Evolutionary conservation across 2,113 vertebrate species (phyloP).

Genomic region (Todiramphus chloris): DNA sequence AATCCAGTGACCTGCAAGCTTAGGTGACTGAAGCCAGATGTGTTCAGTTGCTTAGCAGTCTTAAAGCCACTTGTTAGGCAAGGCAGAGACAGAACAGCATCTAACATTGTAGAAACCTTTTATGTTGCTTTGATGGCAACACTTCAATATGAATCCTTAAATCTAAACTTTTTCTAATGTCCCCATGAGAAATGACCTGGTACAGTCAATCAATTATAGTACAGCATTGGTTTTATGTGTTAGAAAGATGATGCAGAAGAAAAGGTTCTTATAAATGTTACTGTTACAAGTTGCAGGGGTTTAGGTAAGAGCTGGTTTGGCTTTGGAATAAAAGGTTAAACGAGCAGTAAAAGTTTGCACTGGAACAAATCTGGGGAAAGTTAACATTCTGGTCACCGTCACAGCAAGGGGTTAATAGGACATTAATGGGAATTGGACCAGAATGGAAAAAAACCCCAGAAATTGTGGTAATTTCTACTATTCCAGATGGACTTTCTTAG

Average conservation of each 20-base stretch:
- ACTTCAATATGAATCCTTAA: neutral
- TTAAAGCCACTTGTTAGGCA: slow-evolving; percentile 28
- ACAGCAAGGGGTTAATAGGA: neutral
- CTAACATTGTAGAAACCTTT: neutral
- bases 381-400: neutral
- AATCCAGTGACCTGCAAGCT: slow-evolving; percentile 52
- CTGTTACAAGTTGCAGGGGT: neutral
- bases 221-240: neutral
- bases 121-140: slow-evolving; percentile 19
- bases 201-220: neutral
- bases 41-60: slow-evolving; percentile 35
- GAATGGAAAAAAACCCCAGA: neutral
- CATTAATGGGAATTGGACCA: neutral
- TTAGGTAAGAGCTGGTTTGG: neutral
- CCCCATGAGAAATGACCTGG: neutral
- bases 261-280: neutral
- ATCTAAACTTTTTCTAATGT: neutral
- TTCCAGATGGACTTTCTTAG: neutral
- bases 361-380: neutral
- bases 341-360: neutral
- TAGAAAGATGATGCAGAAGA: neutral
- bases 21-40: slow-evolving; percentile 68
- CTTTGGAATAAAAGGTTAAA: neutral
- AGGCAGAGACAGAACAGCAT: neutral
- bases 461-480: neutral